Evolutionary conservation across 2,113 vertebrate genomes (phyloP).

Genomic region (Elgaria multicarinata): DNA sequence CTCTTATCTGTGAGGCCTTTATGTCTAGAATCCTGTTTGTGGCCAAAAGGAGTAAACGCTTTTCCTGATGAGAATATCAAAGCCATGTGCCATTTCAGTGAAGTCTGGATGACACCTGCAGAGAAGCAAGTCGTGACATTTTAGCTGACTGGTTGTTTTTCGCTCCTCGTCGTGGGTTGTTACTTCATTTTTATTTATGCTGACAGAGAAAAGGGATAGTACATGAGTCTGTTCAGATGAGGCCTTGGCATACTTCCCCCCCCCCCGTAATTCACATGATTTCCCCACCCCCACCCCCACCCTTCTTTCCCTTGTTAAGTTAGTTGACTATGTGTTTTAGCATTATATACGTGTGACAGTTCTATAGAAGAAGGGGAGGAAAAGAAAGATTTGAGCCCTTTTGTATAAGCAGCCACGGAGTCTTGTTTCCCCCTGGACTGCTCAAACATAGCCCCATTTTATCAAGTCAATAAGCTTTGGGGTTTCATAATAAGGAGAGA

Average conservation of each 20-base stretch:
- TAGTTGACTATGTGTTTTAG: not conserved
- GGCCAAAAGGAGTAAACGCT: constrained; percentile 58
- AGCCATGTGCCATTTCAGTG: constrained; percentile 66
- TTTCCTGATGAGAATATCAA: constrained; percentile 75
- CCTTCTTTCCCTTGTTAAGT: not conserved
- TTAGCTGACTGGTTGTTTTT: constrained; percentile 57
- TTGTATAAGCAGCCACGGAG: not conserved
- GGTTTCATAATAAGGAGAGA: constrained; percentile 36
- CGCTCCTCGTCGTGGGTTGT: constrained; percentile 29
- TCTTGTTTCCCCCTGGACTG: constrained; percentile 18
- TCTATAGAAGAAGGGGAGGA: constrained; percentile 6
- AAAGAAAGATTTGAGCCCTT: not conserved
- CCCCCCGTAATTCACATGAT: constrained; percentile 1
- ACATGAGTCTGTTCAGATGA: constrained; percentile 65
- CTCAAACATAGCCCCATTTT: constrained; percentile 40
- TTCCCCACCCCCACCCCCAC: not conserved
- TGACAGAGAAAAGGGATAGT: constrained; percentile 63
- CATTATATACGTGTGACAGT: not conserved
- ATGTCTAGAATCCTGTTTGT: constrained; percentile 25
- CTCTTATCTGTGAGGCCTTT: constrained; percentile 63
- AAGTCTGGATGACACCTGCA: constrained; percentile 67
- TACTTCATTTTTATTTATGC: constrained; percentile 66
- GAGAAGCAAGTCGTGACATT: constrained; percentile 72
- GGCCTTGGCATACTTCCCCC: constrained; percentile 25
- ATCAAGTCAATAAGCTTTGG: constrained; percentile 57